phyloP scores from a whole-genome alignment of 2,113 vertebrate species.

The Nycticorax nycticorax region DNA sequence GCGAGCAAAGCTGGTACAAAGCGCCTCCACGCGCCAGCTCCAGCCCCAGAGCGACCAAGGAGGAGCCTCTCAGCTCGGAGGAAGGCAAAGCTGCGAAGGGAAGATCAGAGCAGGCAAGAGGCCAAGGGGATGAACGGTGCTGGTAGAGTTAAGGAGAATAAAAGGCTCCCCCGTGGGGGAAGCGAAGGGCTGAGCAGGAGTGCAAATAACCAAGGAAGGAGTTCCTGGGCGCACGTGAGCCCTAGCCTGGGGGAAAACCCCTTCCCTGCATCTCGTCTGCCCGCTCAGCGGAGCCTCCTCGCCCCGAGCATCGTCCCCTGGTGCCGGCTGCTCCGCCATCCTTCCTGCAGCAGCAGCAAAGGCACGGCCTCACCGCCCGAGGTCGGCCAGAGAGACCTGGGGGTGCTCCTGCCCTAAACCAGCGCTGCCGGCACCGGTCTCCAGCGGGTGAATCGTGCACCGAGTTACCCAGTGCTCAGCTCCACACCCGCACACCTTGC shows the following conservation, averaged over 20 bases:
- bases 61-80: neutral
- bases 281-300: rapidly evolving
- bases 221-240: neutral
- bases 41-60: too few species aligned
- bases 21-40: neutral
- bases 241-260: neutral
- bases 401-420: neutral
- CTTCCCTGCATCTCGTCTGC: neutral
- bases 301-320: rapidly evolving
- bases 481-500: neutral
- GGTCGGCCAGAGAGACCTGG: neutral
- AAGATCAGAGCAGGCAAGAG: neutral
- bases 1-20: neutral
- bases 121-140: neutral
- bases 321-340: neutral
- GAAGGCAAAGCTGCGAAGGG: neutral
- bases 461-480: neutral
- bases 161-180: neutral
- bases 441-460: neutral
- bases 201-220: neutral
- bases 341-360: neutral
- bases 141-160: neutral
- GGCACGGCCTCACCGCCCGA: neutral
- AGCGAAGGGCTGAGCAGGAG: neutral
- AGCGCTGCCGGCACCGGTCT: neutral